A percentile compares a stretch with the other conserved stretches of the same genome.
These are phyloP conservation scores for Lycaena phlaeas DNA, from an alignment of 2,888 invertebrate species.

Conservation along the genomic window DNA sequence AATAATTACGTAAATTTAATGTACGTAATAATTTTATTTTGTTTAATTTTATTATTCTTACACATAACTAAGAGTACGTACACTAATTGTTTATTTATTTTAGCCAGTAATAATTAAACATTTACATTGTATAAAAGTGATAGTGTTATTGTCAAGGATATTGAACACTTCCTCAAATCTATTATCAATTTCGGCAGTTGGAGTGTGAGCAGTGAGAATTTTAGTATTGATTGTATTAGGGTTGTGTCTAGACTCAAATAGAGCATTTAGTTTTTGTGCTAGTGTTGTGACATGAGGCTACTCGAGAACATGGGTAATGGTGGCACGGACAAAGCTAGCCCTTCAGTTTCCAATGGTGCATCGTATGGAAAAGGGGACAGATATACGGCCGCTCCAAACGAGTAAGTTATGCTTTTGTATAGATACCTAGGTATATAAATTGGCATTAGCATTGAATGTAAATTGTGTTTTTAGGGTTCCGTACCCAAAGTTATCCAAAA, in stretches of 20 bases:
- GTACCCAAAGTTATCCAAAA: no score
- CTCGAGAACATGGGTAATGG: slow-evolving; percentile 43
- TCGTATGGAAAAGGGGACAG: slow-evolving; percentile 61
- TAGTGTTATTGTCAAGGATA: slow-evolving; percentile 60
- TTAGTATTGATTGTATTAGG: slow-evolving; percentile 17
- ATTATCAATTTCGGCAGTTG: background rate
- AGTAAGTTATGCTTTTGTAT: slow-evolving; percentile 56
- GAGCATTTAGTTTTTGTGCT: background rate
- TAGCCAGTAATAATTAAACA: background rate
- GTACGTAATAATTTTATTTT: no score
- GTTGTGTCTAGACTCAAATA: background rate
- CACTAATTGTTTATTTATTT: no score
- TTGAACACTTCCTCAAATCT: slow-evolving; percentile 38
- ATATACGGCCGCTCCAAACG: slow-evolving; percentile 61
- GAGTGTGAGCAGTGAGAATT: slow-evolving; percentile 4
- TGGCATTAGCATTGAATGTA: no score
- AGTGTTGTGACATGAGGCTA: slow-evolving; percentile 42
- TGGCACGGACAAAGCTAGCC: slow-evolving; percentile 26
- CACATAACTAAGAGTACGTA: no score
- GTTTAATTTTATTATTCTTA: no score
- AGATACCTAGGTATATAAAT: background rate
- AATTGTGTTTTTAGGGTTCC: no score
- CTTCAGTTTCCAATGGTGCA: slow-evolving; percentile 38
- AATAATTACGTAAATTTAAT: no score
- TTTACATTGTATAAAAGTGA: background rate